Percentiles rank a stretch among this genome's conserved stretches.
phyloP scores from a whole-genome alignment of 2,113 vertebrate species.

The Pontoporia blainvillei region DNA sequence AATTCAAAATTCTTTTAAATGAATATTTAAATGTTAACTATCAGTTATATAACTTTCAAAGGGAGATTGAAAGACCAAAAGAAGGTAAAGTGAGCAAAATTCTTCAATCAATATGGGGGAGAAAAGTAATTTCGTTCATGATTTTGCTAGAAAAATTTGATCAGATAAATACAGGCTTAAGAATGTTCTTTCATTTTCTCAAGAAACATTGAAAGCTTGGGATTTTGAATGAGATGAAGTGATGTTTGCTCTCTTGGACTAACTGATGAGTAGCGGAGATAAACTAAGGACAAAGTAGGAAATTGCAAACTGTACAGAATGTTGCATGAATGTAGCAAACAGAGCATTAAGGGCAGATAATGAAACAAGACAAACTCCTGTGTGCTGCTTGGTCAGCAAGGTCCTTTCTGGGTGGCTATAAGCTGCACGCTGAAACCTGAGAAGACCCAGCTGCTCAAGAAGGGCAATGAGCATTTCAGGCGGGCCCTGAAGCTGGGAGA shows the following conservation, averaged over 20 bases:
- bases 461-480: rapidly evolving
- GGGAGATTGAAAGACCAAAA: background rate
- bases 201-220: background rate
- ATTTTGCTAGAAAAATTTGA: background rate
- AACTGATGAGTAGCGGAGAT: background rate
- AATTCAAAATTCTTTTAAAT: background rate
- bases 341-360: background rate
- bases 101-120: background rate
- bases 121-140: background rate
- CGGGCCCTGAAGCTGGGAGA: background rate
- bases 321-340: background rate
- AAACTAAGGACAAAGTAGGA: background rate
- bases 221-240: background rate
- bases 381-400: background rate
- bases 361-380: background rate
- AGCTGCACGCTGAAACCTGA: background rate
- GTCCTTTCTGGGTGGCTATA: background rate
- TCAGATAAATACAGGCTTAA: background rate
- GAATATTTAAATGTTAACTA: background rate
- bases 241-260: background rate
- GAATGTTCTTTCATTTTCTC: background rate
- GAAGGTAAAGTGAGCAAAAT: background rate
- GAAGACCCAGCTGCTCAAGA: background rate
- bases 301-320: background rate
- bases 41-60: background rate